These are phyloP conservation scores for Onychomys leucogaster DNA, from an alignment of 2,797 vertebrate genomes.

Conservation along the genomic window DNA sequence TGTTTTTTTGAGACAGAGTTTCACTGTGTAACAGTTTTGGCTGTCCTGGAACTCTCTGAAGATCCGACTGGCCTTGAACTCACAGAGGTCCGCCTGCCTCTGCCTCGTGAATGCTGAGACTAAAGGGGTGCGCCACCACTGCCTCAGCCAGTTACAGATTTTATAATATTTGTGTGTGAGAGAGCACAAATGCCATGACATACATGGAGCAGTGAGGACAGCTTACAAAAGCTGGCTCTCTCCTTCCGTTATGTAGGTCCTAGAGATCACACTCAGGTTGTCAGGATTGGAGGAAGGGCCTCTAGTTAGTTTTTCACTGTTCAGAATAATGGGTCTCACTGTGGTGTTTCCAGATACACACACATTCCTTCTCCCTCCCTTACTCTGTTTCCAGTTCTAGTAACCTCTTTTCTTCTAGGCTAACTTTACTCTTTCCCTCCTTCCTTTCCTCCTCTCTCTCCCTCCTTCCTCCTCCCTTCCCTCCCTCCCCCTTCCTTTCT, in stretches of 20 bases:
- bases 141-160: neutral
- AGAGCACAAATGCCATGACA: neutral
- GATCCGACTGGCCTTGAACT: neutral
- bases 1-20: neutral
- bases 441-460: no score
- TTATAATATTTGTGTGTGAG: neutral
- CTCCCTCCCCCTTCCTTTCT: neutral
- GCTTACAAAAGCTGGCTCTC: neutral
- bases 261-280: neutral
- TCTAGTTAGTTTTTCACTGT: neutral
- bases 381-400: neutral
- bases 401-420: neutral
- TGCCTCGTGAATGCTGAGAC: neutral
- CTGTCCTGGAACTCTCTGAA: neutral
- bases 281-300: neutral
- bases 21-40: neutral
- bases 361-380: neutral
- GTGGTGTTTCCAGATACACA: neutral
- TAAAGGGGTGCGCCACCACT: rapidly evolving
- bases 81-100: neutral
- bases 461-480: no score
- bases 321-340: neutral
- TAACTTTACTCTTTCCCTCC: neutral
- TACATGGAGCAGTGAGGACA: neutral
- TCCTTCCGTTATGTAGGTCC: neutral